phyloP scores from a whole-genome alignment of 1,140 invertebrate genomes.

The Adoxophyes honmai region DNA sequence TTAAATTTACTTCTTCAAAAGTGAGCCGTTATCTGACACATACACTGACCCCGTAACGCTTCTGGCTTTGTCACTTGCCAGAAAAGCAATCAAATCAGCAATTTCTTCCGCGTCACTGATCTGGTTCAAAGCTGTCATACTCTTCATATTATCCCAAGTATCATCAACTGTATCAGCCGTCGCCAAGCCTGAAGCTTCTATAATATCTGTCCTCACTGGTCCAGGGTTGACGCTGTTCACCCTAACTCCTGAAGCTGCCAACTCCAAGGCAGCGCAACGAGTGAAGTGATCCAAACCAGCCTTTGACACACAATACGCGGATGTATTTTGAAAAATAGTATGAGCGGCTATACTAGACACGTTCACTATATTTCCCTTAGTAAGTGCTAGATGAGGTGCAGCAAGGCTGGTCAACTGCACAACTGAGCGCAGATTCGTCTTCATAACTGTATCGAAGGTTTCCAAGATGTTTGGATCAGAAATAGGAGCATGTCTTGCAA shows the following conservation, averaged over 20 bases:
- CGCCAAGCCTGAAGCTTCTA: conserved; percentile 73
- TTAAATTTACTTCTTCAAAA: neutral
- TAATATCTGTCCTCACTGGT: conserved; percentile 82
- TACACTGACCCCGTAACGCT: neutral
- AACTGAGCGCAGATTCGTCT: neutral
- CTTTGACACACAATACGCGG: conserved; percentile 85
- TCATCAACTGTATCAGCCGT: neutral
- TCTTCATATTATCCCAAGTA: neutral
- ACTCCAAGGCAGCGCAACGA: conserved; percentile 80
- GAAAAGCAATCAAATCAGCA: neutral
- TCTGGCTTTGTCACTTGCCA: neutral
- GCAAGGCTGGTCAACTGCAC: neutral
- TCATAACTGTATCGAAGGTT: neutral
- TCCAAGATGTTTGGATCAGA: neutral
- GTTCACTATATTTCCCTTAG: neutral
- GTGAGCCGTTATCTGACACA: neutral
- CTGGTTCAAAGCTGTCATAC: neutral
- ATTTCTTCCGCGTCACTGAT: neutral
- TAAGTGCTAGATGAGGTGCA: neutral
- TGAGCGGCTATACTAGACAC: neutral
- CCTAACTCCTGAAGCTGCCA: conserved; percentile 81
- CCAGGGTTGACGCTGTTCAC: conserved; percentile 86
- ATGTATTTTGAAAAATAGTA: neutral
- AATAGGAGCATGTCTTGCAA: neutral
- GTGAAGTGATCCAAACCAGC: conserved; percentile 87